Evolutionary conservation across 2,888 invertebrate genomes (phyloP).

Genomic region (Drosophila nigritarsus): DNA sequence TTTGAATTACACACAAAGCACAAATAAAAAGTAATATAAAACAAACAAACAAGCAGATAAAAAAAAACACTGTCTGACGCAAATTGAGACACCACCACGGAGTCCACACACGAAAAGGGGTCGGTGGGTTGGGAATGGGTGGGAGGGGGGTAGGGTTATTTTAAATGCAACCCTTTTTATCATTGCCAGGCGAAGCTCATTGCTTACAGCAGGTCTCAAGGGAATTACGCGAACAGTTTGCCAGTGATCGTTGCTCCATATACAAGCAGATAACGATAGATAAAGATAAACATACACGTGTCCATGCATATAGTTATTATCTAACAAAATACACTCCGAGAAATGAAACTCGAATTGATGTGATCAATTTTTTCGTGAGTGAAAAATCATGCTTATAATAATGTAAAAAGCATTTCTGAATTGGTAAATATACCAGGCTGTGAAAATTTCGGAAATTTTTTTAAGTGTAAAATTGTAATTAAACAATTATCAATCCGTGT

Average conservation of each 20-base stretch:
- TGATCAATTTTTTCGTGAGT: not conserved
- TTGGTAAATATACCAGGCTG: no score
- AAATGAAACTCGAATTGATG: not conserved
- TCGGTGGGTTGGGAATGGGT: not conserved
- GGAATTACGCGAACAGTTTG: not conserved
- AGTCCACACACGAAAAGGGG: not conserved
- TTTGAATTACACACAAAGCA: slow-evolving; percentile 58
- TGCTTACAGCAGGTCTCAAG: not conserved
- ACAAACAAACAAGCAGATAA: slow-evolving; percentile 12
- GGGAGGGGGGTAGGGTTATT: no score
- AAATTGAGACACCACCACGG: slow-evolving; percentile 23
- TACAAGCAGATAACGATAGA: not conserved
- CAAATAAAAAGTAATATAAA: slow-evolving; percentile 3
- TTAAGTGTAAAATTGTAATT: no score
- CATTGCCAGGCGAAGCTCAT: not conserved
- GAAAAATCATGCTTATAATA: not conserved
- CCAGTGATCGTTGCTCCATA: not conserved
- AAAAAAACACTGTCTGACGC: slow-evolving; percentile 32
- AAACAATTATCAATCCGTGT: no score
- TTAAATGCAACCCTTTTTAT: slow-evolving; percentile 3
- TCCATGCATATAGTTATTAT: not conserved
- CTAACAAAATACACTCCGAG: not conserved
- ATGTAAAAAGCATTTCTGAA: not conserved
- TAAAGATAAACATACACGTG: not conserved
- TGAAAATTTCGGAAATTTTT: no score